Conservation (phyloP, 2,113 vertebrate genomes). For the Macrotis lagotis region DNA sequence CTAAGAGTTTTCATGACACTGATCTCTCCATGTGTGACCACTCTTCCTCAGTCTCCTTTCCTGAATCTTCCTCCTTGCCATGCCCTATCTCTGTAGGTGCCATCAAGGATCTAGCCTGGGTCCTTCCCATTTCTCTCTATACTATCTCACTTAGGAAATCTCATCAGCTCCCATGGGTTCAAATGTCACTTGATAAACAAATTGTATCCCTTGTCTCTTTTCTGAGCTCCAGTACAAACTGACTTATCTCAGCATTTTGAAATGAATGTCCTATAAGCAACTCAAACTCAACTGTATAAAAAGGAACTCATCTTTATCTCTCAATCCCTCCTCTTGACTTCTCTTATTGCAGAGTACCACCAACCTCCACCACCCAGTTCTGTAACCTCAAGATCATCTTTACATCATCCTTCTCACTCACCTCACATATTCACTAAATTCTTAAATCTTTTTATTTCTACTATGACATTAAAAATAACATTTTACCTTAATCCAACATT, state of each 20-base stretch:
- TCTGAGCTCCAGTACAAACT: background rate
- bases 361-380: background rate
- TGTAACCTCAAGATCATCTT: background rate
- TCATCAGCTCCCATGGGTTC: background rate
- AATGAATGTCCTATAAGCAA: background rate
- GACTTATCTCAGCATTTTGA: background rate
- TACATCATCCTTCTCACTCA: background rate
- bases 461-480: background rate
- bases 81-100: background rate
- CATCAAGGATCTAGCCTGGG: background rate
- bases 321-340: background rate
- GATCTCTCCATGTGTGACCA: background rate
- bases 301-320: background rate
- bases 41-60: background rate
- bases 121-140: background rate
- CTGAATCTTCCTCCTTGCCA: background rate
- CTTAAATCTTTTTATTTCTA: background rate
- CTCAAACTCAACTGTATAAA: background rate
- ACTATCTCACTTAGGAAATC: background rate
- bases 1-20: background rate
- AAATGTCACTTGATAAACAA: background rate
- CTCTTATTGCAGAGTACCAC: too few relatives aligned
- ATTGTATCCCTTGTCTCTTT: background rate
- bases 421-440: background rate
- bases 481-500: background rate